Evolutionary conservation across 2,113 vertebrate genomes (phyloP), one percentile per base, ranked within the genome.

Genomic region (Poeciliopsis retropinna): DNA sequence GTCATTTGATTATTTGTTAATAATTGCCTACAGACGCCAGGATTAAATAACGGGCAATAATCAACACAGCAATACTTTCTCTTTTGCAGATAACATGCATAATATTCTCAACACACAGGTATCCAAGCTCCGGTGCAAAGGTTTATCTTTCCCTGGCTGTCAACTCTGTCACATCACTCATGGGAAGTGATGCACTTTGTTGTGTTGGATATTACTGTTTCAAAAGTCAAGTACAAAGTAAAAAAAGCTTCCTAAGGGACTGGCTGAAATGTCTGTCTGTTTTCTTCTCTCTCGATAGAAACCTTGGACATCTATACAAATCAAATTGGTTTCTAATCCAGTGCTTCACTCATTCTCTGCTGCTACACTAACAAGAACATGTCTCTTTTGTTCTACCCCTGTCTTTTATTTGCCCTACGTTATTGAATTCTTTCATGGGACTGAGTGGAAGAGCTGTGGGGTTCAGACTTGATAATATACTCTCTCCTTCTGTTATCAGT

Each of bases 381-480:
- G 83, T 83, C 78, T 73, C 22, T 57, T 75, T 66, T 61, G 4
- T n/a, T 30, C 32, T 30, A 39, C 41, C 34, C 34, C 32, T 61
- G 41, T 44, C 60, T 75, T 5, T 68, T 67, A 12, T 65, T 44
- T 70, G 30, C 29, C 12, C 47, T 13, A 1, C 63, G 39, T 70
- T 64, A 67, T 64, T 66, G 29, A 81, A 72, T 41, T 44, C 32
- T 64, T 74, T 54, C 60, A 67, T 25, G 27, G 63, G 68, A 78
- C 65, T 79, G 65, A 69, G 30, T 62, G 51, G 64, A 70, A 68
- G 80, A 78, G 73, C 80, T 85, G 72, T 10, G 5, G 83, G 90
- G 87, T 88, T 85, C 84, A 88, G 79, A 89, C 85, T 91, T 89
- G 87, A 90, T 93, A 92, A 94, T 90, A 84, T 85, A 70, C 85